These are phyloP conservation scores for Australoheros scitulus DNA, from an alignment of 2,113 vertebrate species.

Conservation along the genomic window DNA sequence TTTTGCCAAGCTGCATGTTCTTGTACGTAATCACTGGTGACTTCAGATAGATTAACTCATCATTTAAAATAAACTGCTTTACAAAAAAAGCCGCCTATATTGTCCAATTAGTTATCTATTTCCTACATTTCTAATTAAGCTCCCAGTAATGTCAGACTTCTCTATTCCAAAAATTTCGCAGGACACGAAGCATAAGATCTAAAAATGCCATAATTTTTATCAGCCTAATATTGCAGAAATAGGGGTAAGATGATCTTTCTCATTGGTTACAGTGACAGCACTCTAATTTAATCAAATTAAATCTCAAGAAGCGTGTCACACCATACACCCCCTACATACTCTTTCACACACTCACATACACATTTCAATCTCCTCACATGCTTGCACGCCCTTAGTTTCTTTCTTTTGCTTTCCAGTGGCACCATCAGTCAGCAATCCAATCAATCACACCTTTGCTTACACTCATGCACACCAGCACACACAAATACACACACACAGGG, in stretches of 20 bases:
- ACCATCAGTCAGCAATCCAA: conserved; percentile 66
- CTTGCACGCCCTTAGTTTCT: conserved; percentile 39
- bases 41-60: conserved; percentile 12
- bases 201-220: conserved; percentile 55
- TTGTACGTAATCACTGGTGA: neutral
- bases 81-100: neutral
- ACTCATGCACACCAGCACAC: conserved; percentile 25
- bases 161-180: conserved; percentile 45
- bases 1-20: neutral
- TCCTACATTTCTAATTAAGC: conserved; percentile 56
- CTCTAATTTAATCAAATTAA: conserved; percentile 74
- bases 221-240: conserved; percentile 61
- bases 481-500: conserved; percentile 19
- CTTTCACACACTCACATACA: neutral
- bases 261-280: conserved; percentile 67
- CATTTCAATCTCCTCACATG: conserved; percentile 50
- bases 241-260: conserved; percentile 62
- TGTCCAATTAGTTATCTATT: conserved; percentile 53
- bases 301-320: conserved; percentile 59
- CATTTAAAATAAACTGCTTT: conserved; percentile 38
- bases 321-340: conserved; percentile 36
- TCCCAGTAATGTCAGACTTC: conserved; percentile 29
- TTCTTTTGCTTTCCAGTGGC: conserved; percentile 59
- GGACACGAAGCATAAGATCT: conserved; percentile 32
- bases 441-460: conserved; percentile 61